Conservation (phyloP, 2,797 vertebrate species). For the Poecile montanus region DNA sequence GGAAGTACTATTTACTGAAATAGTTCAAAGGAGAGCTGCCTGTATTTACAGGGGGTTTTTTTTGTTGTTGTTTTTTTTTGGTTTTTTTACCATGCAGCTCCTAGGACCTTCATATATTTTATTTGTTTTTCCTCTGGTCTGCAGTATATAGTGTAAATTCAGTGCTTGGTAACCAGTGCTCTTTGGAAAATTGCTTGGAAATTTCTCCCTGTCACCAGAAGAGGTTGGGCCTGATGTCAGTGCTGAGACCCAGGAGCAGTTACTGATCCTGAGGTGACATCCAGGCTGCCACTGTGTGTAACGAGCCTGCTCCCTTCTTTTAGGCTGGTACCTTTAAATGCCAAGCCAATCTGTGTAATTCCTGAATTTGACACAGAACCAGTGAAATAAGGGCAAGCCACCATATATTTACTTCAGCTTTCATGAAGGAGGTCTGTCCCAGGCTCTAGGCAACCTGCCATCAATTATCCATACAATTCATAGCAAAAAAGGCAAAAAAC, state of each 20-base stretch:
- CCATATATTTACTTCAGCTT: slow-evolving; percentile 2
- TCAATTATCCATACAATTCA: slow-evolving; percentile 27
- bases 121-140: not conserved
- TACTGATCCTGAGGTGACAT: not conserved
- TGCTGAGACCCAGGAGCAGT: not conserved
- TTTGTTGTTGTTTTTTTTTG: too few species aligned
- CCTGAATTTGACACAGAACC: not conserved
- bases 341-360: not conserved
- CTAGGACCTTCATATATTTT: not conserved
- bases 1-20: not conserved
- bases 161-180: not conserved
- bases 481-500: slow-evolving; percentile 17
- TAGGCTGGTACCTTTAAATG: not conserved
- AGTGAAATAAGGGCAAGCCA: not conserved
- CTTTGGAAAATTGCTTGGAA: not conserved
- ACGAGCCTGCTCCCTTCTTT: not conserved
- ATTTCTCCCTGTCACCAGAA: not conserved
- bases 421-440: not conserved
- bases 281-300: not conserved
- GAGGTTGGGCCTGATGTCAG: not conserved
- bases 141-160: not conserved
- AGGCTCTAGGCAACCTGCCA: slow-evolving; percentile 19
- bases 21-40: not conserved
- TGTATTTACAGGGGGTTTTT: not conserved
- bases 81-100: not conserved